Evolutionary conservation across 1,140 invertebrate genomes (phyloP), one percentile per base, ranked within the genome.

Genomic region (Diabrotica undecimpunctata): DNA sequence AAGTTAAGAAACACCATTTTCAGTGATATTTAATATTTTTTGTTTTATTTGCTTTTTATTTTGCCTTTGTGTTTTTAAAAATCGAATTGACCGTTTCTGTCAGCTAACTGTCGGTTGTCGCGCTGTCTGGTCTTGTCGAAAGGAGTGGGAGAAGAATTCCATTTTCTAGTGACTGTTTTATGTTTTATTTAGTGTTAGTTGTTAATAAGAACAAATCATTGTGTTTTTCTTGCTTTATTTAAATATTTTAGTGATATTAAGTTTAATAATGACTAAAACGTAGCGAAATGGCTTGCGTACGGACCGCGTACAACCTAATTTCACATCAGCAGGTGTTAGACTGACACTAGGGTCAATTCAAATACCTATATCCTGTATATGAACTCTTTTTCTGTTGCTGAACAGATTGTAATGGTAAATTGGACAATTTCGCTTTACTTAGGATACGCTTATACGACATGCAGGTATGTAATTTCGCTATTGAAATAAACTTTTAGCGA

Each of bases 371-470:
- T 46, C 41, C 8, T 10, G 41, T 72, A 65, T 61, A 56, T 61
- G n/a, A 25, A 59, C 64, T 14, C 25, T 63, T 25, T 57, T n/a
- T 58, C 37, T 52, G 66, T 60, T 58, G 61, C 54, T 65, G 25
- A 75, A 71, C 55, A 73, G 67, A 72, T 75, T 79, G 78, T 79
- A 73, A 79, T 78, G 78, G 70, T 74, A 77, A 75, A 74, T 72
- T 71, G 73, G 66, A 64, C 54, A 70, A 67, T 66, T 71, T 65
- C 59, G 58, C 66, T 46, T 60, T 62, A 73, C 69, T 72, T 69
- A 64, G 52, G 69, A 71, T 64, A 73, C 66, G 75, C 66, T 63
- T 71, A 73, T 69, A 76, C 78, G 78, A 75, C 70, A 79, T 79
- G 78, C 78, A 79, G 78, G 78, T 79, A 77, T 72, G 61, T 62